phyloP scores from a whole-genome alignment of 2,113 vertebrate species.

The Pollimyrus isidori region DNA sequence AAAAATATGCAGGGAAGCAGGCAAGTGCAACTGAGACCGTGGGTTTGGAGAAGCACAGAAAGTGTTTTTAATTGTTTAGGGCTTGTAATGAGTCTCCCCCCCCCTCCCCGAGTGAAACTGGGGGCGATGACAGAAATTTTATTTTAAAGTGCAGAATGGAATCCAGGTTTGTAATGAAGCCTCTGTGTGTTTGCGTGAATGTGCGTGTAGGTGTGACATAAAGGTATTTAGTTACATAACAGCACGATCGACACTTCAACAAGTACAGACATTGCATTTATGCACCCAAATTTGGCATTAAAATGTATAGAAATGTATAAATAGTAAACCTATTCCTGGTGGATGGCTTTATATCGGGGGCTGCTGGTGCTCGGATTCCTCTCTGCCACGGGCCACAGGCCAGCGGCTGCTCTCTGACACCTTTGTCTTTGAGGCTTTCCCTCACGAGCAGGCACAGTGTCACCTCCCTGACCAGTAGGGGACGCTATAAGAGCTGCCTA shows the following conservation, averaged over 20 bases:
- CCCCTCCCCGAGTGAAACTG: neutral
- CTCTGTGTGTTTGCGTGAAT: neutral
- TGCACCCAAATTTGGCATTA: slow-evolving; percentile 1
- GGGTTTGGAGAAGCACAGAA: neutral
- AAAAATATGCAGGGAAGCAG: neutral
- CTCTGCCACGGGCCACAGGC: neutral
- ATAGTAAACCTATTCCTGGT: neutral
- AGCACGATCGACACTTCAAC: neutral
- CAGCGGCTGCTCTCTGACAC: neutral
- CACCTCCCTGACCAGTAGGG: neutral
- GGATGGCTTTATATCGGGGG: neutral
- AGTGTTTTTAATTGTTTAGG: neutral
- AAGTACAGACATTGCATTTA: neutral
- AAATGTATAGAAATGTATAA: neutral
- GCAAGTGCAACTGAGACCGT: neutral
- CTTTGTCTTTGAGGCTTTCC: neutral
- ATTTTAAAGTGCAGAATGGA: slow-evolving; percentile 34
- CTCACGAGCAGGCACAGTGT: neutral
- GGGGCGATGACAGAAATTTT: neutral
- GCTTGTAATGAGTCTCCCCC: neutral
- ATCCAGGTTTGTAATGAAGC: slow-evolving; percentile 43
- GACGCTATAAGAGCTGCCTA: neutral
- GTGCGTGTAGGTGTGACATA: neutral
- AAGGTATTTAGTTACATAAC: neutral
- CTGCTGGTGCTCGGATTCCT: neutral